Evolutionary conservation across 2,113 vertebrate genomes (phyloP).

Genomic region (Tor tambroides): DNA sequence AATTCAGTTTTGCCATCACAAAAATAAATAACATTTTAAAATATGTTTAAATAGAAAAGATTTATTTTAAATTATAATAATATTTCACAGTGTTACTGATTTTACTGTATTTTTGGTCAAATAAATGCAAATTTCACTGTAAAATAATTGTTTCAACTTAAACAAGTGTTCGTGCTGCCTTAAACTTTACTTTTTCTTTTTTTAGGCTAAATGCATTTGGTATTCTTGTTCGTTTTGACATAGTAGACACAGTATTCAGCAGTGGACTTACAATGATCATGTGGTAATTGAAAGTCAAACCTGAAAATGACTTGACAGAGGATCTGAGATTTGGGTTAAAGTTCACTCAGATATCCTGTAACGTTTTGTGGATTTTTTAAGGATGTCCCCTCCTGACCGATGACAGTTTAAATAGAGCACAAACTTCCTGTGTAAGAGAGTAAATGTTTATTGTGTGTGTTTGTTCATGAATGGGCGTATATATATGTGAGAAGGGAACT

Average conservation of each 20-base stretch:
- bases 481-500: slow-evolving; percentile 30
- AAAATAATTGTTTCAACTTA: too few relatives aligned
- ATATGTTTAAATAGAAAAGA: too few relatives aligned
- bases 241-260: too few relatives aligned
- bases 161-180: too few relatives aligned
- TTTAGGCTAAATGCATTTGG: too few relatives aligned
- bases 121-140: neutral
- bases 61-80: too few relatives aligned
- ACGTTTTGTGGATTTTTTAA: slow-evolving; percentile 6
- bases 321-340: slow-evolving; percentile 6
- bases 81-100: too few relatives aligned
- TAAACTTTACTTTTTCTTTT: too few relatives aligned
- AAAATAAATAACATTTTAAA: too few relatives aligned
- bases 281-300: neutral
- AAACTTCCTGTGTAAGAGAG: slow-evolving; percentile 36
- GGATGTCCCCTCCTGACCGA: neutral
- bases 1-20: too few relatives aligned
- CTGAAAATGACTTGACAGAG: neutral
- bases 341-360: neutral
- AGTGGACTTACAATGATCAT: too few relatives aligned
- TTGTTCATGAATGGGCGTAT: slow-evolving; percentile 37
- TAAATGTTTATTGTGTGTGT: slow-evolving; percentile 54
- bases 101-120: neutral
- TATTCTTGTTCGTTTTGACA: too few relatives aligned
- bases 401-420: slow-evolving; percentile 39